Evolutionary conservation across 2,113 vertebrate genomes (phyloP).

Genomic region (Rhea americana): DNA sequence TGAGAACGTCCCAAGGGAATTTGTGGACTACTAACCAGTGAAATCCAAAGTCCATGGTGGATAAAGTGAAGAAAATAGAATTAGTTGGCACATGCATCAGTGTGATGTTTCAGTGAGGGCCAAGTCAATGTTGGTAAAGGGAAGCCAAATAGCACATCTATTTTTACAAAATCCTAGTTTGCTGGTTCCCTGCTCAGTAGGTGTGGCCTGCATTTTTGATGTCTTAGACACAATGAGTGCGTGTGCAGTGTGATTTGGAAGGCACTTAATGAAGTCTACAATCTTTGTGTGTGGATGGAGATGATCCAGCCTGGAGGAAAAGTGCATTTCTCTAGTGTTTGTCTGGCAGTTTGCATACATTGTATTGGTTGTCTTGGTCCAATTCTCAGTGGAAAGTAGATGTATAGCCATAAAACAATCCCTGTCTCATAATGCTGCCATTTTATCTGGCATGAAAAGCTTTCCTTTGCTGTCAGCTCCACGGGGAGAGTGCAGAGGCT

Average conservation of each 20-base stretch:
- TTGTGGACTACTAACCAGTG: not conserved
- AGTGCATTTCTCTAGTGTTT: not conserved
- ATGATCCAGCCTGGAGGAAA: slow-evolving; percentile 26
- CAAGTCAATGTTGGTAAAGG: not conserved
- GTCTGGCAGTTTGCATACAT: slow-evolving; percentile 7
- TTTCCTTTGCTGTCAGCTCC: slow-evolving; percentile 56
- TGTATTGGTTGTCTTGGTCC: not conserved
- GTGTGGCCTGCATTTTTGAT: accelerated
- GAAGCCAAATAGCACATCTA: accelerated
- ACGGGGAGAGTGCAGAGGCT: slow-evolving; percentile 1
- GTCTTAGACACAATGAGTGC: not conserved
- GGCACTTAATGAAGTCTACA: not conserved
- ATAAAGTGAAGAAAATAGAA: not conserved
- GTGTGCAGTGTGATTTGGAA: not conserved
- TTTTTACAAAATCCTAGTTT: not conserved
- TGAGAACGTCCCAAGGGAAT: not conserved
- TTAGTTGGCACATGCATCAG: accelerated
- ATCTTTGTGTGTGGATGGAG: not conserved
- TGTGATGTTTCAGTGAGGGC: not conserved
- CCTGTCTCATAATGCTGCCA: slow-evolving; percentile 30
- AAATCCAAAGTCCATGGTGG: not conserved
- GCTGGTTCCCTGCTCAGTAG: not conserved
- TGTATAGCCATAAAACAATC: slow-evolving; percentile 37
- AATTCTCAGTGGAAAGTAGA: slow-evolving; percentile 39
- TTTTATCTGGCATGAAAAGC: slow-evolving; percentile 39